These are phyloP conservation scores for Vanessa atalanta DNA, from an alignment of 1,140 invertebrate genomes.

Conservation along the genomic window DNA sequence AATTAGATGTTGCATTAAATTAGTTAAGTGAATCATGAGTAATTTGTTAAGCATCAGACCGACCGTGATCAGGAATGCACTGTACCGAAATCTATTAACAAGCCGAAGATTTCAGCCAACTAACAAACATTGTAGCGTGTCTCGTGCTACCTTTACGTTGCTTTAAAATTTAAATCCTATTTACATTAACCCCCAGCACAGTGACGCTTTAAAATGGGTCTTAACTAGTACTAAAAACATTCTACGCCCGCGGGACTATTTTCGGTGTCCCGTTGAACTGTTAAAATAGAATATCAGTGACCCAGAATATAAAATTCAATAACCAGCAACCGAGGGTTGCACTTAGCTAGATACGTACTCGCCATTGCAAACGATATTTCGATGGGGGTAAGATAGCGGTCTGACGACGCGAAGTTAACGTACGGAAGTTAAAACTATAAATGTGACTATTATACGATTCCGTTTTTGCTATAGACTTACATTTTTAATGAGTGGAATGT, in stretches of 20 bases:
- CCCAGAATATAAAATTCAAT: slow-evolving; percentile 68
- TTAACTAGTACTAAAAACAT: slow-evolving; percentile 66
- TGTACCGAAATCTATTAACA: not conserved
- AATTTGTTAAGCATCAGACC: no score
- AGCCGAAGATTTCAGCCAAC: not conserved
- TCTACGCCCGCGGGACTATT: slow-evolving; percentile 60
- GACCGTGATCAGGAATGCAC: not conserved
- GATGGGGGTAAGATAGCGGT: slow-evolving; percentile 33
- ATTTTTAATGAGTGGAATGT: not conserved
- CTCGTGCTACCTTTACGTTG: slow-evolving; percentile 38
- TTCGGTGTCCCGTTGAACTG: slow-evolving; percentile 58
- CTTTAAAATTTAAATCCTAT: slow-evolving; percentile 73
- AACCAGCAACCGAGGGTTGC: slow-evolving; percentile 48
- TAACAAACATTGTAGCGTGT: slow-evolving; percentile 21
- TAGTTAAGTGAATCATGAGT: no score
- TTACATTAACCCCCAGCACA: slow-evolving; percentile 63
- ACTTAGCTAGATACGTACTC: slow-evolving; percentile 39
- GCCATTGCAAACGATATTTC: slow-evolving; percentile 41
- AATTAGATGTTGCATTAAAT: no score
- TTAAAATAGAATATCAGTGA: slow-evolving; percentile 67
- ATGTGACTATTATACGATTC: not conserved
- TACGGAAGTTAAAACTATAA: not conserved
- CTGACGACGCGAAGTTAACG: slow-evolving; percentile 5
- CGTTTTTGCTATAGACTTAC: not conserved
- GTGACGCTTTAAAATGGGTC: slow-evolving; percentile 55